Evolutionary conservation across 2,797 vertebrate genomes (phyloP).

Genomic region (Cuniculus paca): DNA sequence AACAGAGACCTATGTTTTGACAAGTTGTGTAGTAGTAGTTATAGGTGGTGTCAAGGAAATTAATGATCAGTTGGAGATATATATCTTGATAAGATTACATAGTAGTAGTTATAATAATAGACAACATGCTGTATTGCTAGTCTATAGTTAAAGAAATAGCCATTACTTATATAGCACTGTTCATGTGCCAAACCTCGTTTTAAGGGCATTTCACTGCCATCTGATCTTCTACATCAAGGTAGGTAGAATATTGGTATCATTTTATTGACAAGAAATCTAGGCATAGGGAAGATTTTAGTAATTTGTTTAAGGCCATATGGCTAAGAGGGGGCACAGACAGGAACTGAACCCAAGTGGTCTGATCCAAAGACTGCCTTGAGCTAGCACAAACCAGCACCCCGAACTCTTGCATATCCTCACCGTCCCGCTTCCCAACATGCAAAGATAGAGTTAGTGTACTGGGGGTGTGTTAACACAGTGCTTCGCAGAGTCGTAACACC

Average conservation of each 20-base stretch:
- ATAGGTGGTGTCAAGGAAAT: not conserved
- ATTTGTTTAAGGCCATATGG: not conserved
- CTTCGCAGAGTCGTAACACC: not conserved
- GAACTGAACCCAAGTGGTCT: not conserved
- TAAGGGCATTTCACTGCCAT: not conserved
- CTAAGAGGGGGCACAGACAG: not conserved
- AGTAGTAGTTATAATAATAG: conserved; percentile 20
- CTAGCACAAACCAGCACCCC: not conserved
- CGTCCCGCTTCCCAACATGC: not conserved
- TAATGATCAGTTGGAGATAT: not conserved
- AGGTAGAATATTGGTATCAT: not conserved
- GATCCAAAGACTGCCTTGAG: not conserved
- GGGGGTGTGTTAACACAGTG: not conserved
- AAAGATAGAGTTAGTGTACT: not conserved
- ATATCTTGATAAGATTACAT: not conserved
- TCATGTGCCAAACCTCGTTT: not conserved
- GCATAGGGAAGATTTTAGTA: not conserved
- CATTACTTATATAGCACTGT: not conserved
- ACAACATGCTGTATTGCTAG: not conserved
- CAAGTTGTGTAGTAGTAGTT: not conserved
- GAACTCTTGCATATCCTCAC: not conserved
- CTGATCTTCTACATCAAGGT: not conserved
- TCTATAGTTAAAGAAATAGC: not conserved
- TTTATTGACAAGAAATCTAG: conserved; percentile 35
- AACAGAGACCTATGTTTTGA: conserved; percentile 15